phyloP scores from a whole-genome alignment of 2,113 vertebrate species.

The Mormyrus iriodes region DNA sequence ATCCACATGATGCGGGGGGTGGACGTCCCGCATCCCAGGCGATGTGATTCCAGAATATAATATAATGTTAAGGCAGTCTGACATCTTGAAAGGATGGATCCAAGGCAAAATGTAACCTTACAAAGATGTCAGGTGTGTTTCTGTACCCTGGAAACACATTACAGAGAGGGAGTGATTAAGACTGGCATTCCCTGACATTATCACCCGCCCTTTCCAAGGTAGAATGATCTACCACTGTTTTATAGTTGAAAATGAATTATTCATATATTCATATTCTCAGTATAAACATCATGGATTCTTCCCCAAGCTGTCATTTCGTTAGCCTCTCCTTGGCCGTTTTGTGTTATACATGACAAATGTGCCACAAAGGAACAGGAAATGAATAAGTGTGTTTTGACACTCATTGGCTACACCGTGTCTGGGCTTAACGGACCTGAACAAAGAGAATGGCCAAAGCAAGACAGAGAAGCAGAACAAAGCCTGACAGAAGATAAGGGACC shows the following conservation, averaged over 20 bases:
- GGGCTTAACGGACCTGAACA: not conserved
- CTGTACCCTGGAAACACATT: not conserved
- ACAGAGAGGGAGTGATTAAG: not conserved
- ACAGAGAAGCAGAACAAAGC: not conserved
- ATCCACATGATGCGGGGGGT: not conserved
- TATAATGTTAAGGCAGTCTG: not conserved
- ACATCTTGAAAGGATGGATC: constrained; percentile 7
- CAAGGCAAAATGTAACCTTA: not conserved
- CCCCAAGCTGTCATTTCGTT: not conserved
- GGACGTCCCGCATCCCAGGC: not conserved
- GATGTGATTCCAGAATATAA: not conserved
- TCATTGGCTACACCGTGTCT: not conserved
- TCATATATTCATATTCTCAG: constrained; percentile 6
- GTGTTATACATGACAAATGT: constrained; percentile 30
- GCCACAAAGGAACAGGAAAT: constrained; percentile 26
- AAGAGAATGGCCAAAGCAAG: not conserved
- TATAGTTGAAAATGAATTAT: constrained; percentile 17
- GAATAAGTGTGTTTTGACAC: constrained; percentile 23
- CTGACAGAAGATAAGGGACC: not conserved
- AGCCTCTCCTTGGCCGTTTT: not conserved
- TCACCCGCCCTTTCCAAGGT: not conserved
- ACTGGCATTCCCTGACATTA: not conserved
- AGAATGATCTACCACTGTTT: not conserved
- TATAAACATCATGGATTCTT: constrained; percentile 8
- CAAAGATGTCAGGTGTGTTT: constrained; percentile 5